Base-by-base conservation (phyloP, 2,888 invertebrate species). In the Caenorhabditis angaria region DNA sequence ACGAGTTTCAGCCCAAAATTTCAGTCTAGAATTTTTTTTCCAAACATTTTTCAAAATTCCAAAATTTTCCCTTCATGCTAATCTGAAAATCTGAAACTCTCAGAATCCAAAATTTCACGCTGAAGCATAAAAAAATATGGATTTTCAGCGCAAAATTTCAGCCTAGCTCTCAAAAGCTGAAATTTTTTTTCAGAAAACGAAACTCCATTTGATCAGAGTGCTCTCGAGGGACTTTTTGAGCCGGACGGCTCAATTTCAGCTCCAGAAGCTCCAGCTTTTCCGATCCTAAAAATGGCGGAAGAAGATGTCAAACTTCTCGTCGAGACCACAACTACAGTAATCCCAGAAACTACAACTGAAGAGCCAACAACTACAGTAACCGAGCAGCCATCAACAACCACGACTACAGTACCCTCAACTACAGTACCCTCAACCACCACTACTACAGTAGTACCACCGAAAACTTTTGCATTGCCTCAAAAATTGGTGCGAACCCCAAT, bases 191-290 rank as follows among this genome's bases (percentile, higher is more conserved):
- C 59, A 59, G 71, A 67, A 56, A 66, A 57, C 32, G 71, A 71
- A 41, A 70, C 70, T 3, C 72, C 72, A 41, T 72, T 72, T 25
- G 72, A 72, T 62, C 67, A 72, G 24, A 61, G 61, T 50, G 72
- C 68, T 20, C 48, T 72, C 0, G 67, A 67, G 12, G 67, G 67
- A 28, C 58, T 72, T n/a, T 72, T 72, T 25, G 72, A 72, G 25
- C 68, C 64, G 22, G 72, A 72, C 50, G 72, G 72, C 61, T 68
- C 61, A 14, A 56, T 61, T 2, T 6, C 65, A 28, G 28, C 61
- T 20, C 60, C 54, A 29, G n/a, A 60, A n/a, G 51, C 67, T 2
- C 72, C 72, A 24, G 65, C 72, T 6, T 72, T 72, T 29, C 72
- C 72, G 25, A 72, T 72, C 55, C 32, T 72, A 32, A 68, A 72